A percentile compares a stretch with the other conserved stretches of the same genome.
These are phyloP conservation scores for Drosophila lacteicornis DNA, from an alignment of 1,140 invertebrate species.

Conservation along the genomic window DNA sequence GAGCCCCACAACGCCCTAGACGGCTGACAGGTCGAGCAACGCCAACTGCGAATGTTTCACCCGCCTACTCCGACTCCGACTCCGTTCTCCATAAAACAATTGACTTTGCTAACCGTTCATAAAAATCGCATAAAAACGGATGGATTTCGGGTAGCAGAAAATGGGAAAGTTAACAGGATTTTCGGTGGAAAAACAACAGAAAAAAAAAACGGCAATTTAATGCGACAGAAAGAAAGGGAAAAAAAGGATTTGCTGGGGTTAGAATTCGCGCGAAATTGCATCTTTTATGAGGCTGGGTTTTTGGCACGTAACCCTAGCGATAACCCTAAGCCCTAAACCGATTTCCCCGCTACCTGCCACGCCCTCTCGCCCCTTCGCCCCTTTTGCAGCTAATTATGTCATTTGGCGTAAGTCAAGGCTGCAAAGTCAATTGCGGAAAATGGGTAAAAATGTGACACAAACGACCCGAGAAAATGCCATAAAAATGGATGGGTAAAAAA, in stretches of 20 bases:
- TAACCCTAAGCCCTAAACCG: conserved; percentile 39
- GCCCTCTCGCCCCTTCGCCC: conserved; percentile 29
- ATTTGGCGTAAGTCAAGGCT: conserved; percentile 78
- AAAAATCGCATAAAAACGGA: conserved; percentile 29
- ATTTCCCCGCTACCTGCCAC: conserved; percentile 49
- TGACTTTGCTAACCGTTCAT: conserved; percentile 67
- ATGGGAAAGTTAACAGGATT: conserved; percentile 46
- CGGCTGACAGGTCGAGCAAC: not conserved
- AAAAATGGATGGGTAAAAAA: conserved; percentile 30
- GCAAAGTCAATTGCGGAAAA: conserved; percentile 75
- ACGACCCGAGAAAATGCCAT: conserved; percentile 21
- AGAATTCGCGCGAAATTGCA: conserved; percentile 73
- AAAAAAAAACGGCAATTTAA: conserved; percentile 54
- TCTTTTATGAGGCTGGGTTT: conserved; percentile 57
- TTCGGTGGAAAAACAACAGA: conserved; percentile 28
- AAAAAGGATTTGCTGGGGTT: conserved; percentile 73
- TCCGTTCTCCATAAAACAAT: conserved; percentile 67
- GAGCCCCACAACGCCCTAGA: not conserved
- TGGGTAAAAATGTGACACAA: conserved; percentile 52
- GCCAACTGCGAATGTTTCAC: not conserved
- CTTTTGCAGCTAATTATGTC: conserved; percentile 68
- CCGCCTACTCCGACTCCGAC: conserved; percentile 12
- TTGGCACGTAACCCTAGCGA: conserved; percentile 51
- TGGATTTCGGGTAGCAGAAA: conserved; percentile 18
- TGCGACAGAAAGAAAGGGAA: conserved; percentile 22